Evolutionary conservation across 1,140 invertebrate genomes (phyloP).

Genomic region (Drosophila equinoxialis): DNA sequence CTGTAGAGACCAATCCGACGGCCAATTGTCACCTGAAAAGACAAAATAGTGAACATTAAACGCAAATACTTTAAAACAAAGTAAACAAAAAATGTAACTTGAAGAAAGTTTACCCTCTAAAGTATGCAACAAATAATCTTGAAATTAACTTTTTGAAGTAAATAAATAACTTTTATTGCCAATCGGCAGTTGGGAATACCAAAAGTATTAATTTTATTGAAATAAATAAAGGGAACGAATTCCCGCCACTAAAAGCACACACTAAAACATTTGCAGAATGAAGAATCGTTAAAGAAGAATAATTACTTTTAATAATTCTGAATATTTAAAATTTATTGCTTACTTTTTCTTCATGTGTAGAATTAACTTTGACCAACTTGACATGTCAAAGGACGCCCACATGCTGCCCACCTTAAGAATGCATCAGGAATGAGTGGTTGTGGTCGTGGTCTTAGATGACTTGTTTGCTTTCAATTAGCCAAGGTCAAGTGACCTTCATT

Average conservation of each 20-base stretch:
- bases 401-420: slow-evolving; percentile 38
- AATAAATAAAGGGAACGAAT: too few relatives aligned
- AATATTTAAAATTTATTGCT: background rate
- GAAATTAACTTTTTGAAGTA: too few relatives aligned
- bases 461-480: slow-evolving; percentile 51
- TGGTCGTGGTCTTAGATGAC: slow-evolving; percentile 26
- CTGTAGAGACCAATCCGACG: slow-evolving; percentile 84
- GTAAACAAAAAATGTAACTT: too few relatives aligned
- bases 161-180: too few relatives aligned
- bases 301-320: background rate
- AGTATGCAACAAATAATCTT: too few relatives aligned
- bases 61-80: background rate
- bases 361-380: slow-evolving; percentile 46
- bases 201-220: too few relatives aligned
- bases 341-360: background rate
- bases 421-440: background rate
- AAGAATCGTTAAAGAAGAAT: too few relatives aligned
- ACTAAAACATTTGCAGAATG: too few relatives aligned
- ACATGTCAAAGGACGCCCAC: slow-evolving; percentile 26
- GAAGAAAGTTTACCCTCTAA: too few relatives aligned
- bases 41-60: background rate
- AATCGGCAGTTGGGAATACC: too few relatives aligned
- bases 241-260: too few relatives aligned
- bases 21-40: slow-evolving; percentile 81
- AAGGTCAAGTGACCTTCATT: slow-evolving; percentile 59